phyloP scores from a whole-genome alignment of 2,797 vertebrate genomes.

The Myotis planiceps region DNA sequence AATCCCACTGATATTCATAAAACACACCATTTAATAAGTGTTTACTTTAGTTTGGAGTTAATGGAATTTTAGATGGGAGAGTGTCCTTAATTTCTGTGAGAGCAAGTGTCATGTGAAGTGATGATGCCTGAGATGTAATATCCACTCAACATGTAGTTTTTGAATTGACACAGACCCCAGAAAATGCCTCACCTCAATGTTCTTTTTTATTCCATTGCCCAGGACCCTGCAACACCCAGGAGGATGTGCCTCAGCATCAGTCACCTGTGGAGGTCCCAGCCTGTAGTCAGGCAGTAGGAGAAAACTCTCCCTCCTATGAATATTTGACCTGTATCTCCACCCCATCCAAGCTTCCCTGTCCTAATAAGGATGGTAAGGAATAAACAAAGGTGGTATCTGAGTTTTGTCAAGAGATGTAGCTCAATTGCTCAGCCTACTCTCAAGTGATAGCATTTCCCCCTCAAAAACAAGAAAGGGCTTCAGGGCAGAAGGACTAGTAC shows the following conservation, averaged over 20 bases:
- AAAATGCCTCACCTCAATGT: background rate
- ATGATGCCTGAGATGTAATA: background rate
- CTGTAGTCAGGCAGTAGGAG: accelerated
- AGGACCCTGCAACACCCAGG: background rate
- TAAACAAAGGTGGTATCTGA: background rate
- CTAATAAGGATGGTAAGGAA: background rate
- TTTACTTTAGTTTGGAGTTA: background rate
- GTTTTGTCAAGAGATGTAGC: accelerated
- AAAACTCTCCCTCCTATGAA: background rate
- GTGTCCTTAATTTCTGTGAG: background rate
- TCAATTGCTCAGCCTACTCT: background rate
- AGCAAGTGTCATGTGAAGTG: background rate
- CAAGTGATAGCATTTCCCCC: background rate
- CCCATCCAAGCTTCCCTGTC: accelerated
- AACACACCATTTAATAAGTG: background rate
- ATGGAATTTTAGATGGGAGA: background rate
- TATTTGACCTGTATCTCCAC: background rate
- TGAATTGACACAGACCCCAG: background rate
- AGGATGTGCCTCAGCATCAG: background rate
- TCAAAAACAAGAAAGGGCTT: background rate
- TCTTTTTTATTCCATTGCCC: background rate
- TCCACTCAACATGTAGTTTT: background rate
- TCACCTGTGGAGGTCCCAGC: background rate
- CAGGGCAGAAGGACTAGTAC: background rate
- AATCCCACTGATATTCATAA: background rate